phyloP scores from a whole-genome alignment of 2,888 invertebrate genomes.

The Pardosa pseudoannulata region DNA sequence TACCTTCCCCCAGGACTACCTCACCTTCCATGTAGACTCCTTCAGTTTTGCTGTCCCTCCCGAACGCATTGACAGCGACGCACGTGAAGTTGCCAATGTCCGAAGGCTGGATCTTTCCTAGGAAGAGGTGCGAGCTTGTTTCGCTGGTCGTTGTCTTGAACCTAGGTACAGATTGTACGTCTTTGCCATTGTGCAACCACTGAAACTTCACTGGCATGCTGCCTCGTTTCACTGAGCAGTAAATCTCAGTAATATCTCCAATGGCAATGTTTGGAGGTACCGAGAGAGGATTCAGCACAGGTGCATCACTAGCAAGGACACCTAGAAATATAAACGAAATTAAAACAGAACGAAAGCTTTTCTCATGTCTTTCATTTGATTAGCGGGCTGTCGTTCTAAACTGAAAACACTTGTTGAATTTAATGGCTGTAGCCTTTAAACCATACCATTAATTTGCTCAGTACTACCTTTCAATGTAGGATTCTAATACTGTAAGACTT shows the following conservation, averaged over 20 bases:
- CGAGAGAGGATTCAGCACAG: conserved; percentile 49
- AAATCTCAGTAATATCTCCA: conserved; percentile 23
- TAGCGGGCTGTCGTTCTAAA: too few species aligned
- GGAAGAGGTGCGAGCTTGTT: conserved; percentile 11
- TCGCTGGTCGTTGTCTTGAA: conserved; percentile 4
- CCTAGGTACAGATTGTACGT: not conserved
- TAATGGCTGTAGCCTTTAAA: too few species aligned
- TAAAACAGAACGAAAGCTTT: too few species aligned
- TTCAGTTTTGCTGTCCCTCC: conserved; percentile 40
- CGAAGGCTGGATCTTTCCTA: conserved; percentile 17
- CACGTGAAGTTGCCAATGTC: conserved; percentile 69
- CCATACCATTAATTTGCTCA: too few species aligned
- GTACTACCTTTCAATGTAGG: too few species aligned
- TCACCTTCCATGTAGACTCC: conserved; percentile 55
- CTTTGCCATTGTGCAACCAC: conserved; percentile 44
- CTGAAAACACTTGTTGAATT: too few species aligned
- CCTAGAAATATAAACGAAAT: too few species aligned
- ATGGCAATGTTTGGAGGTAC: conserved; percentile 34
- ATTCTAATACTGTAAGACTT: too few species aligned
- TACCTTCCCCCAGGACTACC: too few species aligned
- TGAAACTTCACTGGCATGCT: conserved; percentile 30
- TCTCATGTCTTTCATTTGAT: too few species aligned
- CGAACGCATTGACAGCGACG: conserved; percentile 27
- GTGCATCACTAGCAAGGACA: not conserved
- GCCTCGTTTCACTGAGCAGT: conserved; percentile 37